phyloP scores from a whole-genome alignment of 2,113 vertebrate genomes.

The Beaufortia kweichowensis region DNA sequence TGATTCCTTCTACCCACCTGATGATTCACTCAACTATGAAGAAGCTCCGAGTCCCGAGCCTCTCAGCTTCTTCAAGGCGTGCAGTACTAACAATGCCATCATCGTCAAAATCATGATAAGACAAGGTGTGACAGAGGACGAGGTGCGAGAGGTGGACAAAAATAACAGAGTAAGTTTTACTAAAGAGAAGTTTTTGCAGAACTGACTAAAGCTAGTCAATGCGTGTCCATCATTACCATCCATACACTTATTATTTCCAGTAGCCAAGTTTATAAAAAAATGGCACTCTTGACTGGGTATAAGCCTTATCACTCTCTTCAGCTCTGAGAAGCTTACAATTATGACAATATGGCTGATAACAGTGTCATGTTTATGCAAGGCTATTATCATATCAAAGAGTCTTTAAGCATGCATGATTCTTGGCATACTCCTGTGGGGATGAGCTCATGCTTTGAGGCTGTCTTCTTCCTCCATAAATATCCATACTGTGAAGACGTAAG shows the following conservation, averaged over 20 bases:
- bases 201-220: background rate
- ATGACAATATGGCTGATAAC: conserved; percentile 44
- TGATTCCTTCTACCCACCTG: conserved; percentile 88
- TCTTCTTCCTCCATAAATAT: conserved; percentile 26
- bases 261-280: conserved; percentile 15
- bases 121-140: conserved; percentile 79
- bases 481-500: background rate
- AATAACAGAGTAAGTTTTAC: conserved; percentile 84
- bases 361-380: conserved; percentile 50
- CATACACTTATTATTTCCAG: conserved; percentile 2
- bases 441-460: conserved; percentile 15
- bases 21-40: conserved; percentile 49
- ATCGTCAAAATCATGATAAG: conserved; percentile 86
- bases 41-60: conserved; percentile 69
- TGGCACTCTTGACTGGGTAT: background rate
- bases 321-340: conserved; percentile 32
- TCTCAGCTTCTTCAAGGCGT: conserved; percentile 84
- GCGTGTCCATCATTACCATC: background rate
- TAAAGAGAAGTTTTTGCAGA: background rate
- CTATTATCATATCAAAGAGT: conserved; percentile 54
- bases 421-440: conserved; percentile 16
- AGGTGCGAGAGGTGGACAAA: conserved; percentile 84
- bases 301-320: conserved; percentile 4
- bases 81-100: conserved; percentile 85
- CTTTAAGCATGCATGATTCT: conserved; percentile 36